These are phyloP conservation scores for Plagodis pulveraria DNA, from an alignment of 2,888 invertebrate genomes.

Conservation along the genomic window DNA sequence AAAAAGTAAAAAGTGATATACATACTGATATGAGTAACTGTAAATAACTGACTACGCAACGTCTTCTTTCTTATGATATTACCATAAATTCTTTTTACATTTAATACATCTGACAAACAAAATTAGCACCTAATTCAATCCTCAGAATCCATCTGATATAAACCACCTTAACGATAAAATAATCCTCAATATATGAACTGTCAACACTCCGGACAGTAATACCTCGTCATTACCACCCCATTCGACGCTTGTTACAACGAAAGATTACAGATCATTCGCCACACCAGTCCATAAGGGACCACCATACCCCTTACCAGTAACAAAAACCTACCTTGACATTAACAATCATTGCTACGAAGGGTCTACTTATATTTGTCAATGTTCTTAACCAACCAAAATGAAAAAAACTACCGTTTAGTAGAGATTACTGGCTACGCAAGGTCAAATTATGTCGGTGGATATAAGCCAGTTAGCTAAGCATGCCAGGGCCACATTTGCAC, in stretches of 20 bases:
- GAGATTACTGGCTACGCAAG: slow-evolving; percentile 35
- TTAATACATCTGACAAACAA: slow-evolving; percentile 14
- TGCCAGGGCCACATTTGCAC: slow-evolving; percentile 79
- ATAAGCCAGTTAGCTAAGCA: slow-evolving; percentile 74
- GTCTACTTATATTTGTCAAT: slow-evolving; percentile 44
- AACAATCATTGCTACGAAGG: slow-evolving; percentile 40
- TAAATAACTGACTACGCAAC: no score
- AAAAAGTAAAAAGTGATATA: no score
- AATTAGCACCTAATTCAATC: slow-evolving; percentile 31
- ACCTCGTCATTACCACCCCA: slow-evolving; percentile 74
- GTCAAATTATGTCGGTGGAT: slow-evolving; percentile 45
- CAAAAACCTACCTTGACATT: slow-evolving; percentile 35
- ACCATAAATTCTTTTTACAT: not conserved
- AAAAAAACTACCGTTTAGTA: slow-evolving; percentile 40
- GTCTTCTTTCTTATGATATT: no score
- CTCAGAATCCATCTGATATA: slow-evolving; percentile 39
- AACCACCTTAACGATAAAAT: slow-evolving; percentile 48
- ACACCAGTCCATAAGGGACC: slow-evolving; percentile 54
- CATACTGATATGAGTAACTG: no score
- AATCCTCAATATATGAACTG: slow-evolving; percentile 65
- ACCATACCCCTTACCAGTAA: slow-evolving; percentile 33
- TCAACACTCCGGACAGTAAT: slow-evolving; percentile 70
- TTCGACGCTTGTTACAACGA: slow-evolving; percentile 66
- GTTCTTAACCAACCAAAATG: slow-evolving; percentile 39
- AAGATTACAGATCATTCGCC: slow-evolving; percentile 73